These are phyloP conservation scores for Acrocephalus arundinaceus DNA, from an alignment of 2,113 vertebrate species.

Conservation along the genomic window DNA sequence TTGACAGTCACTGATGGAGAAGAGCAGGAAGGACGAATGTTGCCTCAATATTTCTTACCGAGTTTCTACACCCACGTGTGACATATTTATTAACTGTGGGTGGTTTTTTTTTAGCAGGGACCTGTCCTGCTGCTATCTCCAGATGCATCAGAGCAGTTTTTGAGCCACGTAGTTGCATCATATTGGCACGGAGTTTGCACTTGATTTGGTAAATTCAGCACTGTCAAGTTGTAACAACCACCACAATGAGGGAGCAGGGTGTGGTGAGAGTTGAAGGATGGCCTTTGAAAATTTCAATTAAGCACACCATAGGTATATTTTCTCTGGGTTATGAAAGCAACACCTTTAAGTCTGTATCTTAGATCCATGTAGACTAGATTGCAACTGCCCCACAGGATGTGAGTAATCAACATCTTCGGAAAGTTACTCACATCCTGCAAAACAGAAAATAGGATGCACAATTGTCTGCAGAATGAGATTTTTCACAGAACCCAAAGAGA, in stretches of 20 bases:
- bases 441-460: not conserved
- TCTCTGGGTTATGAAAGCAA: not conserved
- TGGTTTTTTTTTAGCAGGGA: constrained; percentile 45
- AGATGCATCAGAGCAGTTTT: constrained; percentile 76
- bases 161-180: constrained; percentile 64
- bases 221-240: constrained; percentile 71
- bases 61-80: constrained; percentile 25
- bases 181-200: constrained; percentile 71
- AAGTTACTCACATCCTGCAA: not conserved
- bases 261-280: not conserved
- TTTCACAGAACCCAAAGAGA: not conserved
- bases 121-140: constrained; percentile 69
- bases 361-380: not conserved
- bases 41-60: not conserved
- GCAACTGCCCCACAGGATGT: not conserved
- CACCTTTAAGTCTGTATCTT: not conserved
- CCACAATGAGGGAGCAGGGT: constrained; percentile 28
- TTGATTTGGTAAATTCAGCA: constrained; percentile 76
- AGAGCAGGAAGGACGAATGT: not conserved
- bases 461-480: not conserved
- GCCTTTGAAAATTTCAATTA: not conserved
- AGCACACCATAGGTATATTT: not conserved
- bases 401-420: not conserved
- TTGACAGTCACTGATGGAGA: not conserved
- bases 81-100: constrained; percentile 58